Percentiles rank a stretch among this genome's conserved stretches.
Evolutionary conservation across 1,140 invertebrate species (phyloP).

Genomic region (Plutomurus gul): DNA sequence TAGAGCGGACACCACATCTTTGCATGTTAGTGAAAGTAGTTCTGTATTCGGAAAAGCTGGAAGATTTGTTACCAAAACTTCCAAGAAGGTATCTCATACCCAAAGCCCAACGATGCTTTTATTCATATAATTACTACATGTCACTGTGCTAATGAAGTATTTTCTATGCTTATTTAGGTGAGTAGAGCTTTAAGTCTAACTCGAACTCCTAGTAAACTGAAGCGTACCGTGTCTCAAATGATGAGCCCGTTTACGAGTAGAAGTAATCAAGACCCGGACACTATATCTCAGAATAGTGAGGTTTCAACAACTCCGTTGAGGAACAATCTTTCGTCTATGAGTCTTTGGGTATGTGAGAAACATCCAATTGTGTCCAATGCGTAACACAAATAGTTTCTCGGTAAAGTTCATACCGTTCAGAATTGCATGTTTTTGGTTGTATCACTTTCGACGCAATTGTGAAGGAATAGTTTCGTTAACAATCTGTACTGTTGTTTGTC

Average conservation of each 20-base stretch:
- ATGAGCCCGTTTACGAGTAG: constrained; percentile 70
- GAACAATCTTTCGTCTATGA: constrained; percentile 41
- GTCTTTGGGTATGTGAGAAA: constrained; percentile 32
- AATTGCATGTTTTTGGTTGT: too few species aligned
- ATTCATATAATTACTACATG: too few species aligned
- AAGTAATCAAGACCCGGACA: constrained; percentile 39
- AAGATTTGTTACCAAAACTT: constrained; percentile 79
- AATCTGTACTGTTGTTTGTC: too few species aligned
- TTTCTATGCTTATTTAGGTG: constrained; percentile 60
- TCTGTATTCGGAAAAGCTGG: constrained; percentile 44
- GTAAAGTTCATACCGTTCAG: too few species aligned
- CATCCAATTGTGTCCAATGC: neutral
- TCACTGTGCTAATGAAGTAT: neutral
- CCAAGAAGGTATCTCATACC: constrained; percentile 76
- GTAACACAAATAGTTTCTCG: too few species aligned
- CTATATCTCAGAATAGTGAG: constrained; percentile 41
- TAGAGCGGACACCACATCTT: constrained; percentile 29
- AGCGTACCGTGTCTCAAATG: constrained; percentile 90
- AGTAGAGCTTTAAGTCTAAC: constrained; percentile 91
- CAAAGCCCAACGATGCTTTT: too few species aligned
- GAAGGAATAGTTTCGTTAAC: too few species aligned
- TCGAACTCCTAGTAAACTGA: constrained; percentile 89
- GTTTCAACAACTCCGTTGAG: constrained; percentile 4
- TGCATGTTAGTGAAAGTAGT: constrained; percentile 38
- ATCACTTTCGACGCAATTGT: too few species aligned